Conservation (phyloP, 1,140 invertebrate species). For the Neodiprion virginianus region DNA sequence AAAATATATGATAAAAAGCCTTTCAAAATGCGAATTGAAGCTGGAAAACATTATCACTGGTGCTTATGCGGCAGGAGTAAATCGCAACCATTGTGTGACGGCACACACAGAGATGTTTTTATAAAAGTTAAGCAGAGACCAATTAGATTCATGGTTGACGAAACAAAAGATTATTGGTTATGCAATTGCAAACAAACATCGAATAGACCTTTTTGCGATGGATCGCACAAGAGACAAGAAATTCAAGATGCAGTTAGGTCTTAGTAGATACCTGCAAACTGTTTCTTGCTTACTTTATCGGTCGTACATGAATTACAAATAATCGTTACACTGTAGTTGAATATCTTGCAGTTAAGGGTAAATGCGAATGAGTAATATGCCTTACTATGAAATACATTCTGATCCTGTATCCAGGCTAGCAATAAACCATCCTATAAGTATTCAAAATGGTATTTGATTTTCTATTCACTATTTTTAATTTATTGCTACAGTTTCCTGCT, state of each 20-base stretch:
- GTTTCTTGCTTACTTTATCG: background rate
- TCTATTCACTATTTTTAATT: background rate
- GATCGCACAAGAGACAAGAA: conserved; percentile 81
- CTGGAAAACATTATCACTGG: conserved; percentile 90
- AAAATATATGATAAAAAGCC: conserved; percentile 88
- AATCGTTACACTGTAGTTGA: background rate
- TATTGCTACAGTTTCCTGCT: background rate
- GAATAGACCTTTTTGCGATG: conserved; percentile 97
- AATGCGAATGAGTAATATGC: background rate
- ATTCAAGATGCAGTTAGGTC: conserved; percentile 61
- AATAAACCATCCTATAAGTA: background rate
- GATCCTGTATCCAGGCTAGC: background rate
- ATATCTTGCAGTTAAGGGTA: background rate
- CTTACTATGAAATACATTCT: background rate
- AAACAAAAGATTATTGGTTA: conserved; percentile 95
- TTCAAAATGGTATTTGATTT: background rate
- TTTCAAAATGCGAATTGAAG: conserved; percentile 78
- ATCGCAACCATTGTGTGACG: conserved; percentile 94
- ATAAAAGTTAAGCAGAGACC: conserved; percentile 79
- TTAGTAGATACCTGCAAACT: background rate
- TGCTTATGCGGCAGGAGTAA: conserved; percentile 94
- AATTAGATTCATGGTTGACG: conserved; percentile 81
- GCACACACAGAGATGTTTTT: conserved; percentile 80
- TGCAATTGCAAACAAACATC: conserved; percentile 98
- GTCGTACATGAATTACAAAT: background rate